Conservation (phyloP, 64 coral and sea anemone species). For the Platygyra sinensis region DNA sequence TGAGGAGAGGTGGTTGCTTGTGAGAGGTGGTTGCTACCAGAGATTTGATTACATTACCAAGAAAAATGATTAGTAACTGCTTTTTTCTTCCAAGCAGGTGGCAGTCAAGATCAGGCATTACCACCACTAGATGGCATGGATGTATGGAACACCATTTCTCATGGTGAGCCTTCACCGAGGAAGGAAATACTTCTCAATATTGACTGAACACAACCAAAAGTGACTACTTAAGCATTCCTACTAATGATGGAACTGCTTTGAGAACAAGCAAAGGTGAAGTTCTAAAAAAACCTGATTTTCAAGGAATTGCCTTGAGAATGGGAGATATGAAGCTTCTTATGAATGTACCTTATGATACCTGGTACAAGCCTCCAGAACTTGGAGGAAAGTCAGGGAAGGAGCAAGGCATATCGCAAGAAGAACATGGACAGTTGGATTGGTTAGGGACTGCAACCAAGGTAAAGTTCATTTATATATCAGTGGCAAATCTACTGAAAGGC, state of each 20-base stretch:
- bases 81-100: background rate
- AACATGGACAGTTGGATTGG: background rate
- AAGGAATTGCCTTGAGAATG: slow-evolving; percentile 76
- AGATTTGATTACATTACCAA: too few relatives aligned
- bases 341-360: slow-evolving; percentile 57
- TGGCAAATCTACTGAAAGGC: too few relatives aligned
- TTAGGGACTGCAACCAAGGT: background rate
- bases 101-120: background rate
- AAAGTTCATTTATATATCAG: too few relatives aligned
- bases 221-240: too few relatives aligned
- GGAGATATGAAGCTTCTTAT: slow-evolving; percentile 86
- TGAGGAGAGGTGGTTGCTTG: too few relatives aligned
- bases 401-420: background rate
- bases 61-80: too few relatives aligned
- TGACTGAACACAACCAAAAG: too few relatives aligned
- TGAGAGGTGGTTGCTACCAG: too few relatives aligned
- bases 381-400: background rate
- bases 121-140: slow-evolving; percentile 26
- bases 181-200: too few relatives aligned
- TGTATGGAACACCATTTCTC: slow-evolving; percentile 48
- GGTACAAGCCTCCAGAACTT: slow-evolving; percentile 68
- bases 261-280: background rate
- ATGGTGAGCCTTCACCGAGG: too few relatives aligned
- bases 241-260: too few relatives aligned
- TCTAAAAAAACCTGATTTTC: background rate